These are phyloP conservation scores for Steinernema carpocapsae DNA, from an alignment of 2,888 invertebrate genomes.

Conservation along the genomic window DNA sequence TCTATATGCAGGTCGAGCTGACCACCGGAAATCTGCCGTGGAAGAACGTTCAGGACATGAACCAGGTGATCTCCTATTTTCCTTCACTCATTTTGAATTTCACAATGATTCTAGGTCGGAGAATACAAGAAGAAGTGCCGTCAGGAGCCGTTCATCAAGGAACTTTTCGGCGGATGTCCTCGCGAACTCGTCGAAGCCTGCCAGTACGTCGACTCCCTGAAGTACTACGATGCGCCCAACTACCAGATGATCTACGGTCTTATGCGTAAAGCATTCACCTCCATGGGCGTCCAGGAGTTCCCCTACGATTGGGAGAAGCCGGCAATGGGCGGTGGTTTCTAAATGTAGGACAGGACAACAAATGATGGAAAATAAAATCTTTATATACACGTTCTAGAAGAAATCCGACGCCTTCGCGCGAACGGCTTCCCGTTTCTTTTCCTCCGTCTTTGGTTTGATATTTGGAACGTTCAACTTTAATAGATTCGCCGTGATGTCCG, in stretches of 20 bases:
- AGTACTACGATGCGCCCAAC: constrained; percentile 64
- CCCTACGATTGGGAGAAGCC: constrained; percentile 62
- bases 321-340: background rate
- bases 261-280: constrained; percentile 45
- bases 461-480: constrained; percentile 3
- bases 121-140: constrained; percentile 57
- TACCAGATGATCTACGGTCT: constrained; percentile 55
- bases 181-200: constrained; percentile 48
- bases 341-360: background rate
- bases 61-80: constrained; percentile 40
- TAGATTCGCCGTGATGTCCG: background rate
- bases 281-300: constrained; percentile 53
- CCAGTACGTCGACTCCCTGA: constrained; percentile 52
- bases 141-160: constrained; percentile 41
- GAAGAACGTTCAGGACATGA: constrained; percentile 58
- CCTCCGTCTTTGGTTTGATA: background rate
- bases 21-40: constrained; percentile 61
- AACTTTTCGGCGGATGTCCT: constrained; percentile 50
- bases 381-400: constrained; percentile 23
- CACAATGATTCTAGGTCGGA: constrained; percentile 49
- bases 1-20: constrained; percentile 62
- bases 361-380: too few species aligned
- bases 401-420: constrained; percentile 11
- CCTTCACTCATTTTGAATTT: background rate
- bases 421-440: background rate